Percentiles rank a stretch among this genome's conserved stretches.
Evolutionary conservation across 1,140 invertebrate genomes (phyloP).

Genomic region (Aphis gossypii): DNA sequence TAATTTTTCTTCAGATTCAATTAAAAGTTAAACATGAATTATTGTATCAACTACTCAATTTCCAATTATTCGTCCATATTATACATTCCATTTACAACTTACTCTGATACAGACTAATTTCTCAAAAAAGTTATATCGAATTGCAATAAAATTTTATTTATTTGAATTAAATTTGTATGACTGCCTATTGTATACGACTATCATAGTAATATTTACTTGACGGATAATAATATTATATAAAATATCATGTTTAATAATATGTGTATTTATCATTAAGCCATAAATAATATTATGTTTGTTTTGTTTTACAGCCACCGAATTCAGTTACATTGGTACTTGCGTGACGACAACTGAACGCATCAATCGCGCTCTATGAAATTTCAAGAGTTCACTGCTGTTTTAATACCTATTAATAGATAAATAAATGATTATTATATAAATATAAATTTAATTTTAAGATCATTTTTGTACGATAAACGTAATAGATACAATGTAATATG

Average conservation of each 20-base stretch:
- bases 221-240: not conserved
- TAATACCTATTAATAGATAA: not conserved
- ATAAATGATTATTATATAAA: not conserved
- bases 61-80: not conserved
- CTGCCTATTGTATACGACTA: not conserved
- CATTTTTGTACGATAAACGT: not conserved
- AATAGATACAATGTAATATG: not conserved
- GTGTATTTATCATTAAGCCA: not conserved
- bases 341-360: conserved; percentile 10
- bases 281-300: not conserved
- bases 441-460: not conserved
- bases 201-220: not conserved
- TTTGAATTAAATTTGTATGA: not conserved
- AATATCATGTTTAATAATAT: not conserved
- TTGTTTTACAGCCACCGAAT: conserved; percentile 35
- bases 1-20: not conserved
- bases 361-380: not conserved
- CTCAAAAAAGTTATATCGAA: not conserved
- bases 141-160: not conserved
- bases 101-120: not conserved
- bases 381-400: not conserved
- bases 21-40: not conserved
- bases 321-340: conserved; percentile 23
- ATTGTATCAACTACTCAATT: not conserved
- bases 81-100: not conserved